Base-by-base conservation (phyloP, 2,888 invertebrate species). In the Cryptus viduatorius region DNA sequence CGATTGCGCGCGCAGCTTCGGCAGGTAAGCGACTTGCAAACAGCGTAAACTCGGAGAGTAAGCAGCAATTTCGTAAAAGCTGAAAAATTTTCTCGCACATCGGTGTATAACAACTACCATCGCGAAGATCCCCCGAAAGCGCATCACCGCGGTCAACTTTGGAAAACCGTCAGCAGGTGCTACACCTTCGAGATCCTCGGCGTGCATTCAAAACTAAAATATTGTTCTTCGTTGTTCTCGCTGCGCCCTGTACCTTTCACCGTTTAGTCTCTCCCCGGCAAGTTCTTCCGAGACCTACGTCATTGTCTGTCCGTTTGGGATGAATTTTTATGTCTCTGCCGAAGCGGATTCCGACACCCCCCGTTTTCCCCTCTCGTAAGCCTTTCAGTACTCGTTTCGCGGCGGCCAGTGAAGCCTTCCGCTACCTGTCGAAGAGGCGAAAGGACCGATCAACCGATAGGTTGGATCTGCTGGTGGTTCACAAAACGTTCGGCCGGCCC, bases 191-290 rank as follows among this genome's bases (percentile, higher is more conserved):
- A 37, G 37, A 83, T 87, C 80, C 87, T 84, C 85, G 83, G 19
- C 86, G 46, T 84, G 86, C 84, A 90, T 90, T 90, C 87, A 88
- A 72, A 90, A 90, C 89, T 89, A 90, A 91, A 92, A 92, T 91
- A 92, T 92, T 92, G 90, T 91, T 91, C 81, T 56, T 75, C 73
- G 78, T 73, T 79, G 73, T 84, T 84, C 78, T 78, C 78, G 68
- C 64, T 73, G 12, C 69, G 44, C 48, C 24, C 29, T 71, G 68
- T 79, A 48, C 44, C 72, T 59, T 16, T 61, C 72, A 61, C 12
- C 19, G 14, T 56, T 24, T 14, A 12, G 56, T 68, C 42, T 71
- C 86, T 82, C 87, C 86, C 84, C 85, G 83, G 87, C n/a, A 12
- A 37, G 10, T 73, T 44, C 37, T 44, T 73, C 85, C 75, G 56